phyloP scores from a whole-genome alignment of 2,113 vertebrate species.

The Ageneiosus marmoratus region DNA sequence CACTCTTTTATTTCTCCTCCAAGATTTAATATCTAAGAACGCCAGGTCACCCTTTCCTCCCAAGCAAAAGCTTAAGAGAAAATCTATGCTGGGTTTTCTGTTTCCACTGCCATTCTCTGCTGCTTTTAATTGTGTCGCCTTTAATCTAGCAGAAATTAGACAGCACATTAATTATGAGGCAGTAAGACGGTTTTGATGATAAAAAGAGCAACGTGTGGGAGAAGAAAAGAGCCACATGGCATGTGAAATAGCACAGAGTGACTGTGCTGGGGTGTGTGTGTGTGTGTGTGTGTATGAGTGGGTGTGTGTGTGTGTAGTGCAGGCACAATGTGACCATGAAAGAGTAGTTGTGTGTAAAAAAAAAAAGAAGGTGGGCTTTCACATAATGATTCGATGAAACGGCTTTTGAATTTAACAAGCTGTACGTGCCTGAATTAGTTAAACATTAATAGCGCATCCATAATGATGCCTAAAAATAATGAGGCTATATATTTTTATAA shows the following conservation, averaged over 20 bases:
- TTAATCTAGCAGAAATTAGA: constrained; percentile 67
- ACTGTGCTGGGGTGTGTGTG: background rate
- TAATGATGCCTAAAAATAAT: constrained; percentile 10
- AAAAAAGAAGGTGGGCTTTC: background rate
- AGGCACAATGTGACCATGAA: constrained; percentile 18
- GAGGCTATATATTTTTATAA: constrained; percentile 10
- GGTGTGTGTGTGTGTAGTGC: too few relatives aligned
- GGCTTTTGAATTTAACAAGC: constrained; percentile 9
- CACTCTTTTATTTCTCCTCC: background rate
- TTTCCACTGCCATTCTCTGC: constrained; percentile 31
- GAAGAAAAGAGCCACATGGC: constrained; percentile 27
- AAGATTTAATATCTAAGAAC: constrained; percentile 7
- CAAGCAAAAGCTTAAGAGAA: constrained; percentile 39
- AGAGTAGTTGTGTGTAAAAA: constrained; percentile 28
- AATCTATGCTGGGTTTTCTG: constrained; percentile 44
- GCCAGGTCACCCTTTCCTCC: constrained; percentile 3
- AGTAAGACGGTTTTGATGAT: constrained; percentile 51
- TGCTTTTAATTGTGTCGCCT: constrained; percentile 60
- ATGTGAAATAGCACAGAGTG: constrained; percentile 11
- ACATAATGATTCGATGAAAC: background rate
- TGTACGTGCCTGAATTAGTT: background rate
- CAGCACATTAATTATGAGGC: constrained; percentile 61
- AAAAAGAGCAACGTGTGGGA: constrained; percentile 46
- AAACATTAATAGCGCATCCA: background rate
- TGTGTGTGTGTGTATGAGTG: constrained; percentile 5